phyloP scores from a whole-genome alignment of 2,888 invertebrate genomes.

The Dorcus hopei region DNA sequence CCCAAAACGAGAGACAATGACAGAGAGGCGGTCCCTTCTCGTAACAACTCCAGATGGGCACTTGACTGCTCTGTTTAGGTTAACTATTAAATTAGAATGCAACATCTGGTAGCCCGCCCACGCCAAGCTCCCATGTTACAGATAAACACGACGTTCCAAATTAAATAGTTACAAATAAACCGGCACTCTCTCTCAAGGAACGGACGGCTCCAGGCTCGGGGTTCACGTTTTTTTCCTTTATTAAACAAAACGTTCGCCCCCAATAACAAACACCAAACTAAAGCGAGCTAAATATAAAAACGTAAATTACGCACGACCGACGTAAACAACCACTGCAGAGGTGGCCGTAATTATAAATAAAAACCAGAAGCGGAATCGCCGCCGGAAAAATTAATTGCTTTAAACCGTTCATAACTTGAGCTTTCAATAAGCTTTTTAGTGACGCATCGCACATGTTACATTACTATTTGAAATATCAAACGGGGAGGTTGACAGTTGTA shows the following conservation, averaged over 20 bases:
- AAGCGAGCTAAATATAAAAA: no score
- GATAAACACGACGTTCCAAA: constrained; percentile 2
- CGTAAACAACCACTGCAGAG: no score
- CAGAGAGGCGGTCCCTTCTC: background rate
- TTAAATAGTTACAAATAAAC: background rate
- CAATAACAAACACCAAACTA: background rate
- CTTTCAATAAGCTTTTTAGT: background rate
- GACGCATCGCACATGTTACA: background rate
- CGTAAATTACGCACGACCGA: no score
- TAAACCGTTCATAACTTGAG: background rate
- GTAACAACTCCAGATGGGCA: constrained; percentile 22
- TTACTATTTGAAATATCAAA: background rate
- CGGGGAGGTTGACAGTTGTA: no score
- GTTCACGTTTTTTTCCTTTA: background rate
- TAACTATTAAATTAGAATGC: constrained; percentile 23
- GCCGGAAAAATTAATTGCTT: no score
- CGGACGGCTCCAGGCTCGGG: background rate
- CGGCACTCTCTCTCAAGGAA: background rate
- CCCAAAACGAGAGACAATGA: background rate
- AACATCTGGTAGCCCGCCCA: constrained; percentile 12
- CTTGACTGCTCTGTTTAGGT: constrained; percentile 27
- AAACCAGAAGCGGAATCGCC: no score
- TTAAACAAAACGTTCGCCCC: background rate
- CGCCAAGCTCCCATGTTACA: background rate
- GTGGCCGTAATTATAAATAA: no score